Evolutionary conservation across 1,140 invertebrate genomes (phyloP), one percentile per base, ranked within the genome.

Genomic region (Tetranychus urticae): DNA sequence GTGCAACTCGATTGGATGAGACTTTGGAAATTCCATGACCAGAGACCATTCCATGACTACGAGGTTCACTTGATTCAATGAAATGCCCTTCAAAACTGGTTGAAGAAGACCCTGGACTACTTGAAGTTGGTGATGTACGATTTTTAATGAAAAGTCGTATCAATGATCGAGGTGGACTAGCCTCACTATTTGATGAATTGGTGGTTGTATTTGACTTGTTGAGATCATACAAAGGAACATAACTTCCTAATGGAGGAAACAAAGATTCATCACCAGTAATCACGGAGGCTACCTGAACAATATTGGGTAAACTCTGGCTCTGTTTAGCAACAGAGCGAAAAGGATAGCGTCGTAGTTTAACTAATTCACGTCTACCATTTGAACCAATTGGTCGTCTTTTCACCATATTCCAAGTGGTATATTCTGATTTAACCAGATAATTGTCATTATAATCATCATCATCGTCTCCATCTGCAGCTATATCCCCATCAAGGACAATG

Each of bases 61-160:
- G 23, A 23, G 10, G 39, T 10, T 42, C 39, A 42, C 39, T 42
- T 42, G 55, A 56, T 36, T 56, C 55, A 35, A 31, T 35, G 5
- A 56, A 34, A 56, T 56, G 33, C 6, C 35, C 37, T 36, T 56
- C 55, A 36, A 56, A 56, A 56, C 31, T 36, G 33, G 37, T 39
- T 31, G 33, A 56, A 36, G 55, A 37, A 10, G 14, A 31, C 14
- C 14, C 6, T 8, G 34, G 34, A 13, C 55, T 39, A 39, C 31
- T 13, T 14, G 55, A 37, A 6, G 55, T 31, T 12, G 55, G 55
- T n/a, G 55, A 56, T 13, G 14, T 14, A 10, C 37, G 55, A 42
- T 88, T 85, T 71, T 87, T 86, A 77, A 89, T 88, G 68, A 88
- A 89, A 52, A 88, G 72, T 71, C 84, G 84, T 10, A 89, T 82